Conservation (phyloP, 2,888 invertebrate genomes). For the Buathra laborator region DNA sequence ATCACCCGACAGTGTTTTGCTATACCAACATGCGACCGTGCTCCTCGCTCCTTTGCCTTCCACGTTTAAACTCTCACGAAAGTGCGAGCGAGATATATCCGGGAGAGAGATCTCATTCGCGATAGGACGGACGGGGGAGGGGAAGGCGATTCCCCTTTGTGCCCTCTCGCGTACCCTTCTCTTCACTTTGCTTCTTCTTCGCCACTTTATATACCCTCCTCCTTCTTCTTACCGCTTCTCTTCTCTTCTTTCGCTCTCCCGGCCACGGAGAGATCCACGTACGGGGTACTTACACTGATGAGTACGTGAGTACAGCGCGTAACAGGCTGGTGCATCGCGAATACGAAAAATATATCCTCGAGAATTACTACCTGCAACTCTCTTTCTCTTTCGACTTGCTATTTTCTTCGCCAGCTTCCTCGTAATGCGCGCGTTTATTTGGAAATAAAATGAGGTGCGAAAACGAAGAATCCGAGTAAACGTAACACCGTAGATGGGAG, state of each 20-base stretch:
- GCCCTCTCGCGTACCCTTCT: conserved; percentile 68
- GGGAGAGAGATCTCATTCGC: conserved; percentile 79
- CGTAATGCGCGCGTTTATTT: not conserved
- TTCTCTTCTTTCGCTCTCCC: conserved; percentile 36
- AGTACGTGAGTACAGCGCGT: conserved; percentile 66
- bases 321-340: conserved; percentile 35
- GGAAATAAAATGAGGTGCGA: no score
- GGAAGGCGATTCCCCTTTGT: conserved; percentile 59
- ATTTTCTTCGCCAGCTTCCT: not conserved
- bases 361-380: not conserved
- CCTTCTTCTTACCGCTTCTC: conserved; percentile 37
- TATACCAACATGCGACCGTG: conserved; percentile 82
- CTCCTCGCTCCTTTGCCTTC: conserved; percentile 61
- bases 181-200: conserved; percentile 60
- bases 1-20: conserved; percentile 85
- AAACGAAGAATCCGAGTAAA: no score
- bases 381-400: not conserved
- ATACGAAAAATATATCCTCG: conserved; percentile 8
- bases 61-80: conserved; percentile 46
- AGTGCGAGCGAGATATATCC: conserved; percentile 61
- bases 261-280: conserved; percentile 54
- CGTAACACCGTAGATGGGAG: no score
- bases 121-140: conserved; percentile 75
- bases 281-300: conserved; percentile 68
- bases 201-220: conserved; percentile 54